Conservation (phyloP, 2,113 vertebrate species). For the Paralichthys olivaceus region DNA sequence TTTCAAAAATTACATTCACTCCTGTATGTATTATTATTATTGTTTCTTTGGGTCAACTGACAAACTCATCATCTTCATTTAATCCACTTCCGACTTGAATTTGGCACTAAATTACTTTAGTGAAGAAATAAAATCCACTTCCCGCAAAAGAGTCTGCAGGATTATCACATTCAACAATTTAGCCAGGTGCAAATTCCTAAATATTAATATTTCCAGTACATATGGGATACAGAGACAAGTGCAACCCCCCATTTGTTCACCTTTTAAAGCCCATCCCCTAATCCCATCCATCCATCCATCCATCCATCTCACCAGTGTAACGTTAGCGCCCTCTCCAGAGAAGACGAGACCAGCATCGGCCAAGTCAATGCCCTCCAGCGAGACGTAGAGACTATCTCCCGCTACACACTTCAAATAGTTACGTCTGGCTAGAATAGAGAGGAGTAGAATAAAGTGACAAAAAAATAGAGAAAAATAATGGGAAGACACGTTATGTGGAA, state of each 20-base stretch:
- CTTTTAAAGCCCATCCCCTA: not conserved
- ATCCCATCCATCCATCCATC: not conserved
- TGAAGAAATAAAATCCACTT: too few relatives aligned
- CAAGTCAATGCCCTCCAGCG: conserved; percentile 54
- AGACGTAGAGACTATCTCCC: conserved; percentile 64
- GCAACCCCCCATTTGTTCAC: too few relatives aligned
- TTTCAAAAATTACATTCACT: not conserved
- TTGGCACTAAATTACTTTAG: too few relatives aligned
- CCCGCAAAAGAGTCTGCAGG: too few relatives aligned
- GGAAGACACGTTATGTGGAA: not conserved
- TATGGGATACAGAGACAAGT: too few relatives aligned
- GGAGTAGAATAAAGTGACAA: not conserved
- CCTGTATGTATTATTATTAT: too few relatives aligned
- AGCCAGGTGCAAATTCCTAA: too few relatives aligned
- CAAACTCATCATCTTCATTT: too few relatives aligned
- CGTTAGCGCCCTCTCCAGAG: conserved; percentile 20
- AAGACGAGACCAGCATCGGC: conserved; percentile 40
- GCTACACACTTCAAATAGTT: conserved; percentile 39
- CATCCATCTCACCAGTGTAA: conserved; percentile 64
- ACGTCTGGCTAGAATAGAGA: conserved; percentile 45
- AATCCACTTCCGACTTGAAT: too few relatives aligned
- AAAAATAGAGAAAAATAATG: not conserved
- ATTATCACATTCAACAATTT: too few relatives aligned
- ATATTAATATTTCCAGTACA: too few relatives aligned
- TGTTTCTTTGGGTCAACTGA: too few relatives aligned